Conservation (phyloP, 2,797 vertebrate species). For the Oophaga sylvatica region DNA sequence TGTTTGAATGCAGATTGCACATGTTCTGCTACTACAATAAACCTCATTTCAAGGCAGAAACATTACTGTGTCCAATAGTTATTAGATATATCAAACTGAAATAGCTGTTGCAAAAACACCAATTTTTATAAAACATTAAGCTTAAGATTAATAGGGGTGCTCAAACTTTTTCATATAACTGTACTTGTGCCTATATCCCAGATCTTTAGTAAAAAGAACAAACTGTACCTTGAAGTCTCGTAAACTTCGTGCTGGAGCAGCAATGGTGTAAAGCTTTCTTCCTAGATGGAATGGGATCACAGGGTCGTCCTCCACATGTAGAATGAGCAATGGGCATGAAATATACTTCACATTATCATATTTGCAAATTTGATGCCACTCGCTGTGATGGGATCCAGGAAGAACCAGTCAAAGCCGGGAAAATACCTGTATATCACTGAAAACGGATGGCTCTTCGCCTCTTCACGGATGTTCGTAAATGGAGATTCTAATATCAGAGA, state of each 20-base stretch:
- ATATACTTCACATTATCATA: constrained; percentile 93
- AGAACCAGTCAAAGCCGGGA: constrained; percentile 98
- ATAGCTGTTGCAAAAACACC: no score
- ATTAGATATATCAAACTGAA: no score
- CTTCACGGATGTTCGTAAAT: constrained; percentile 96
- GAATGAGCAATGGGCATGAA: constrained; percentile 90
- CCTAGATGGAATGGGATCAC: constrained; percentile 95
- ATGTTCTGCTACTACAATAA: no score
- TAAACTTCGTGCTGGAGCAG: constrained; percentile 85
- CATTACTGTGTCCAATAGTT: no score
- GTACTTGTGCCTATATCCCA: constrained; percentile 94
- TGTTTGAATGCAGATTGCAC: no score
- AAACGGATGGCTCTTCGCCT: constrained; percentile 94
- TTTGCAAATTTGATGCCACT: constrained; percentile 94
- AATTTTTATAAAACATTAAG: no score
- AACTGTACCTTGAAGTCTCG: constrained; percentile 92
- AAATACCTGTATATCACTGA: constrained; percentile 90
- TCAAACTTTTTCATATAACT: no score
- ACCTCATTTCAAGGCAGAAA: no score
- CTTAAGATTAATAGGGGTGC: no score
- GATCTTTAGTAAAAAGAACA: constrained; percentile 86
- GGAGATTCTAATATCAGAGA: constrained; percentile 93
- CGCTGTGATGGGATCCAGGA: constrained; percentile 91
- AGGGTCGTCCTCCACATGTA: constrained; percentile 93
- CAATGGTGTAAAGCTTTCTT: constrained; percentile 91